Evolutionary conservation across 2,113 vertebrate genomes (phyloP).

Genomic region (Abramis brama): DNA sequence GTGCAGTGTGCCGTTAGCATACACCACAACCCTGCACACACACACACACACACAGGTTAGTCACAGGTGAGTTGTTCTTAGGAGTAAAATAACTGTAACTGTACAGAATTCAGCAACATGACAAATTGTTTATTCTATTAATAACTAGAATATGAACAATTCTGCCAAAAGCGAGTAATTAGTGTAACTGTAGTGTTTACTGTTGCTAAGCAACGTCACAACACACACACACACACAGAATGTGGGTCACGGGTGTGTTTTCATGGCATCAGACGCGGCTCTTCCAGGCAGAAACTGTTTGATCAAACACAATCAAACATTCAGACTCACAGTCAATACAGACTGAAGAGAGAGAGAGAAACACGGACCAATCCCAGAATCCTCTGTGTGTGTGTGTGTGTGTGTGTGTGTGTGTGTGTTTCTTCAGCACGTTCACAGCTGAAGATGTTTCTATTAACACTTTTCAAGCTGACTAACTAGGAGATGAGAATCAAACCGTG

Average conservation of each 20-base stretch:
- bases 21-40: conserved; percentile 77
- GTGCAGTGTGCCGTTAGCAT: conserved; percentile 87
- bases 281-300: not conserved
- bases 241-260: not conserved
- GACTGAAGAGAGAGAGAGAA: not conserved
- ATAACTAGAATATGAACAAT: not conserved
- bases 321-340: not conserved
- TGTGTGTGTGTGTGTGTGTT: no score
- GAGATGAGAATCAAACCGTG: not conserved
- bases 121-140: not conserved
- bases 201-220: not conserved
- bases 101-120: not conserved
- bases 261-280: not conserved
- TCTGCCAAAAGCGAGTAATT: not conserved
- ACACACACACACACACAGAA: no score
- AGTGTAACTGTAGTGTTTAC: not conserved
- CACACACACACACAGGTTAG: not conserved
- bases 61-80: not conserved
- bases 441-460: not conserved
- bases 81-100: not conserved
- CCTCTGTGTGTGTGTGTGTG: not conserved
- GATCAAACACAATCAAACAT: not conserved
- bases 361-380: not conserved
- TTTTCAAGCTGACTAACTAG: not conserved
- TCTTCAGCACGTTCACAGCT: not conserved